Evolutionary conservation across 2,113 vertebrate genomes (phyloP), one percentile per base, ranked within the genome.

Genomic region (Aplodontia rufa): DNA sequence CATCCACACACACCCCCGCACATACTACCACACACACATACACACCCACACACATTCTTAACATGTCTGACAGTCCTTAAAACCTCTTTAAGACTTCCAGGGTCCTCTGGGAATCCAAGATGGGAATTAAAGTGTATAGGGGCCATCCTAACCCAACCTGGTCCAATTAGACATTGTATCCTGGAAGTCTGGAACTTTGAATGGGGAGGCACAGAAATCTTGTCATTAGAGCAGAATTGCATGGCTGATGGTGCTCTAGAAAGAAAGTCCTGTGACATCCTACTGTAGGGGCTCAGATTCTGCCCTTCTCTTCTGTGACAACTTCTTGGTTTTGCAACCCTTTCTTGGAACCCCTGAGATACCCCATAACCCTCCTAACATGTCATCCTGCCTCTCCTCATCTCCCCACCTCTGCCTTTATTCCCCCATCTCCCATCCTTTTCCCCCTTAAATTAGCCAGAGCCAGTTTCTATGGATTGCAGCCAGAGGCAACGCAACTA

Each of bases 301-400:
- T 74, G 60, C 35, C 32, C 4, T 71, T 74, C 60, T 5, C 53
- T 55, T 86, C 62, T 71, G 9, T 49, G 49, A 74, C 62, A 84
- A 71, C 86, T 91, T 90, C 84, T 87, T 92, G 28, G 20, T 45
- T 78, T 22, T 58, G 90, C 49, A 79, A 66, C 30, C 14, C 74
- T 87, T 55, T 74, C 69, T 91, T 82, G 19, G 68, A 92, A 87
- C 71, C 87, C 20, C 4, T 81, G 84, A 95, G 45, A 49, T 84
- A 76, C 32, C 37, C 40, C 4, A 49, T 71, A 58, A 87, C 40
- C 32, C 28, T 79, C 87, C 69, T 95, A 76, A 85, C 5, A 16
- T 64, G 42, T 60, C 49, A n/a, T 14, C 8, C 81, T 35, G 45
- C 20, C n/a, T 95, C 13, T 66, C 53, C 28, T 7, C 24, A 42